These are phyloP conservation scores for Cichladusa arquata DNA, from an alignment of 2,113 vertebrate species.

Conservation along the genomic window DNA sequence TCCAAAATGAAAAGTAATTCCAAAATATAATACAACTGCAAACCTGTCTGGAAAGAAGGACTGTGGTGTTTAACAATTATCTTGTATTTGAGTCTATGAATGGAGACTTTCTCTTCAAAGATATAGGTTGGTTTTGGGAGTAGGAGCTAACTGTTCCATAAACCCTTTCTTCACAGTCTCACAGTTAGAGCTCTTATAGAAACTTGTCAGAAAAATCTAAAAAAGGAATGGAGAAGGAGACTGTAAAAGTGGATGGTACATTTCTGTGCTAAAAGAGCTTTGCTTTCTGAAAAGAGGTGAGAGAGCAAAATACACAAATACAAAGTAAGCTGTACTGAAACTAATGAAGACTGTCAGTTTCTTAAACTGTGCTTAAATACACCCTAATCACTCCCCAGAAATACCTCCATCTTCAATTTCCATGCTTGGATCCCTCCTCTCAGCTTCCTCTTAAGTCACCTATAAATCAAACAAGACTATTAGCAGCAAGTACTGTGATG, in stretches of 20 bases:
- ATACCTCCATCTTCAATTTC: not conserved
- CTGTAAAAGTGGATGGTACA: not conserved
- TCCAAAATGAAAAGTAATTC: not conserved
- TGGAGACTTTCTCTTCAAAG: not conserved
- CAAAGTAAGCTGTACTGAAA: not conserved
- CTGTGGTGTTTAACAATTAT: not conserved
- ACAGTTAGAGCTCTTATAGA: not conserved
- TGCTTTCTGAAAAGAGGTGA: not conserved
- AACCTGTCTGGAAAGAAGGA: not conserved
- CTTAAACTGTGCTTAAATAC: not conserved
- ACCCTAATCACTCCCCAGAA: not conserved
- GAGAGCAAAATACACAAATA: not conserved
- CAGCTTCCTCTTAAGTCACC: not conserved
- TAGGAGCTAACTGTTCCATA: not conserved
- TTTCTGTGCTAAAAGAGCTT: not conserved
- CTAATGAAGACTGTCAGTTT: not conserved
- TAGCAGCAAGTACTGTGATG: not conserved
- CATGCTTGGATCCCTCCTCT: not conserved
- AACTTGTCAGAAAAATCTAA: not conserved
- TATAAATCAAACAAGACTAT: not conserved
- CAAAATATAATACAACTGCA: not conserved
- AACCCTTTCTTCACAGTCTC: not conserved
- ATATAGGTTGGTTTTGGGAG: not conserved
- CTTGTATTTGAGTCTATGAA: not conserved
- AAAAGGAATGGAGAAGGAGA: not conserved